Conservation (phyloP, 1,140 invertebrate genomes). For the Globodera rostochiensis region DNA sequence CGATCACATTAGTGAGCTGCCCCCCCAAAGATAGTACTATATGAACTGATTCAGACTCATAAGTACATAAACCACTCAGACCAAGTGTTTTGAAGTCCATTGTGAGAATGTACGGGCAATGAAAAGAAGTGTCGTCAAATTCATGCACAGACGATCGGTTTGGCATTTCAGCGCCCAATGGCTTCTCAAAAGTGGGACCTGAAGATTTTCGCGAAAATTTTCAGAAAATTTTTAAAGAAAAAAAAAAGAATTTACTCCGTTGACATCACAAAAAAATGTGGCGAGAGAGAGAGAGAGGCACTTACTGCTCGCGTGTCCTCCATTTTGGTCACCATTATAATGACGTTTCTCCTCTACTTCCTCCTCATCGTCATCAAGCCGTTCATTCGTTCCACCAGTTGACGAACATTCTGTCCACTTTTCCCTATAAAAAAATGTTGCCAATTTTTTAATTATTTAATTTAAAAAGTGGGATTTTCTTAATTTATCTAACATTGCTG, state of each 20-base stretch:
- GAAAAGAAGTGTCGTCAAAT: slow-evolving; percentile 58
- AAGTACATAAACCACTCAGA: background rate
- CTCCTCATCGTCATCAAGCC: background rate
- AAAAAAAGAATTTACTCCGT: background rate
- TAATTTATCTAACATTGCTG: no score
- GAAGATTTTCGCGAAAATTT: background rate
- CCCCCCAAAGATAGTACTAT: no score
- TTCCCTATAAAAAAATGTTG: no score
- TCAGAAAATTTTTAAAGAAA: slow-evolving; percentile 7
- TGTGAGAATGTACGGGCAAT: slow-evolving; percentile 54
- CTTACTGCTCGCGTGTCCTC: background rate
- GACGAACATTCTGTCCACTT: no score
- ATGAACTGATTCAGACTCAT: no score
- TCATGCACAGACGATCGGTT: background rate
- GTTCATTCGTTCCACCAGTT: background rate
- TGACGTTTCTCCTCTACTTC: background rate
- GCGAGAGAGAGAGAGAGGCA: background rate
- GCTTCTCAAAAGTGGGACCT: no score
- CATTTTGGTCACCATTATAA: slow-evolving; percentile 10
- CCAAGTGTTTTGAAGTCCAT: slow-evolving; percentile 59
- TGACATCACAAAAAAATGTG: no score
- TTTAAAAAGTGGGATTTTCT: no score
- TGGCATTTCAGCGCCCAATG: no score
- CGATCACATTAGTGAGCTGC: no score
- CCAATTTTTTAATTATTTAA: no score